Conservation (phyloP, 53 echinoderm and acorn worm genomes). For the Apostichopus leukothele region DNA sequence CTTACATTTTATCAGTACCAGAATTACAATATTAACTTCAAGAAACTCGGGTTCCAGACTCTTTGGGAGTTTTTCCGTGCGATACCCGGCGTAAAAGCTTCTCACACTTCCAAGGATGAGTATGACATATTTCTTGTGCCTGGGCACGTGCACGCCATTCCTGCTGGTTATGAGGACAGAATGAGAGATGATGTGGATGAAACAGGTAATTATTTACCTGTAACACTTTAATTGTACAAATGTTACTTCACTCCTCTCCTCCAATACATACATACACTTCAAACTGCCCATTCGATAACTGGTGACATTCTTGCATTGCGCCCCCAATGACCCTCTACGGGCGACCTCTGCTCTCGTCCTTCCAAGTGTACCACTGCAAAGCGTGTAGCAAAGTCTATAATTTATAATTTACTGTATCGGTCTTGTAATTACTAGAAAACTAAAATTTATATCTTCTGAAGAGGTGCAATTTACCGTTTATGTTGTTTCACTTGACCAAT, state of each 20-base stretch:
- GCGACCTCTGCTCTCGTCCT: no score
- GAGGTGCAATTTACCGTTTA: no score
- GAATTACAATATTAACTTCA: slow-evolving; percentile 71
- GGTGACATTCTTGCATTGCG: no score
- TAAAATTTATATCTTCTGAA: no score
- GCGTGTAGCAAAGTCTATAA: no score
- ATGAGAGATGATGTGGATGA: neutral
- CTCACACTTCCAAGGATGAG: slow-evolving; percentile 41
- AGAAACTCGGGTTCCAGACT: slow-evolving; percentile 68
- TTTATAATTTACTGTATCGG: no score
- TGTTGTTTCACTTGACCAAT: no score
- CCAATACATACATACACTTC: no score
- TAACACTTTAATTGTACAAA: neutral
- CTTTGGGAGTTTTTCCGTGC: slow-evolving; percentile 56
- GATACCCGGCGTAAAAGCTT: slow-evolving; percentile 38
- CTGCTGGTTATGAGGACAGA: slow-evolving; percentile 32
- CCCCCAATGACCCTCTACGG: no score
- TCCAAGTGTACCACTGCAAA: no score
- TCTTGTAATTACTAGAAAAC: no score
- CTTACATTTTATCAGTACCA: slow-evolving; percentile 56
- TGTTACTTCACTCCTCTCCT: neutral
- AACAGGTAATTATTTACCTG: neutral
- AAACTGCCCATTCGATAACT: no score
- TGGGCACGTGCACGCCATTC: slow-evolving; percentile 4
- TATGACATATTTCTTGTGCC: slow-evolving; percentile 39